Evolutionary conservation across 2,888 invertebrate species (phyloP), one percentile per base, ranked within the genome.

Genomic region (Melanophora roralis): DNA sequence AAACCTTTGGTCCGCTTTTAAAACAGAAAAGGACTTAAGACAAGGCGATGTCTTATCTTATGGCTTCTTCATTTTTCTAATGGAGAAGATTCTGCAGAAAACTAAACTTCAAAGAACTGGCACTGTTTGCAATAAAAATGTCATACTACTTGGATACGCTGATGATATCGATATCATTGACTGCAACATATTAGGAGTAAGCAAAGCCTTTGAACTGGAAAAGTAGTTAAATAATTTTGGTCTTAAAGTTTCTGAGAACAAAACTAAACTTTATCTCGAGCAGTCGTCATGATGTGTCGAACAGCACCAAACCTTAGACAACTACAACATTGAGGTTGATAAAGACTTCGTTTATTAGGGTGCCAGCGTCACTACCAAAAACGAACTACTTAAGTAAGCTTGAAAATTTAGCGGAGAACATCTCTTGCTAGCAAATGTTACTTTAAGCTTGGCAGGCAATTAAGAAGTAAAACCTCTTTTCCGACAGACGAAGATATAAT

Each of bases 391-490:
- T 27, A 51, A 27, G 4, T 1, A 6, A 49, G 12, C n/a, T 27
- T 27, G 6, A 6, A 27, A 5, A 27, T 27, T 27, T 6, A 27
- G 6, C 27, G 51, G 27, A 51, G 27, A 14, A n/a, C 21, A 23
- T 4, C 57, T 57, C n/a, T 21, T 38, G 57, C 40, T 21, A 57
- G 19, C 19, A 38, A 7, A 57, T 57, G 12, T n/a, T 38, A 40
- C 40, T 57, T 57, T 40, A 40, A 40, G 38, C 36, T 57, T 57
- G 21, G 23, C n/a, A 40, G 55, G 38, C 5, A 36, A 38, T 57
- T 57, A 36, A 57, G 38, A 38, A 19, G 4, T 1, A 38, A 57
- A 21, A 36, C n/a, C 16, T 1, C 0, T 57, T 19, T 57, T 12
- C 12, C 23, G 49, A 49, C 11, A 23, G 49, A 49, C 9, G 23